Conservation (phyloP, 2,113 vertebrate species). For the Philantomba maxwellii region DNA sequence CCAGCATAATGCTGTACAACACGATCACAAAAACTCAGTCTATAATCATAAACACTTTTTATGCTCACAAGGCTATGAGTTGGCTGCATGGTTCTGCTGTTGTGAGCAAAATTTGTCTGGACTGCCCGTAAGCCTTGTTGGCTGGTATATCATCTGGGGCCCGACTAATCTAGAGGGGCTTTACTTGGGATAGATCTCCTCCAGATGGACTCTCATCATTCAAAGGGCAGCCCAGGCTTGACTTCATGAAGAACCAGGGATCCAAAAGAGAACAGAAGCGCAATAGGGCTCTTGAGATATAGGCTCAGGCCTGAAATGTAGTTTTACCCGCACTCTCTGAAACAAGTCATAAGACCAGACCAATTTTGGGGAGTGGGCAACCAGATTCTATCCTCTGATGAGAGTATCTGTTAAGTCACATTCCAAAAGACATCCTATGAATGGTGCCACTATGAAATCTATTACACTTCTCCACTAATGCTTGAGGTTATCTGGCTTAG, state of each 20-base stretch:
- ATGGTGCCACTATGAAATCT: not conserved
- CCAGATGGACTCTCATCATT: not conserved
- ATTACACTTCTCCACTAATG: not conserved
- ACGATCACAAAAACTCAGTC: not conserved
- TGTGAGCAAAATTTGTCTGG: not conserved
- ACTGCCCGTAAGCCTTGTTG: not conserved
- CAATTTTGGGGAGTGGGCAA: not conserved
- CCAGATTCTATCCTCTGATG: not conserved
- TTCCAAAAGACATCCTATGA: not conserved
- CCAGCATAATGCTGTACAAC: not conserved
- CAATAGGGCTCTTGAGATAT: not conserved
- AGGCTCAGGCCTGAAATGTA: not conserved
- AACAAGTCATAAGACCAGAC: not conserved
- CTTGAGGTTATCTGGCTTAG: not conserved
- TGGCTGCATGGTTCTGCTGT: not conserved
- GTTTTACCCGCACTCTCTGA: not conserved
- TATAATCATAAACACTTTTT: not conserved
- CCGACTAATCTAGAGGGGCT: not conserved
- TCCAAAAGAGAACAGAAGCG: not conserved
- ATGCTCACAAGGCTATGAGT: not conserved
- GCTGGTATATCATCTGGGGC: not conserved
- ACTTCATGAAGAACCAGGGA: not conserved
- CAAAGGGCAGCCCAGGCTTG: not conserved
- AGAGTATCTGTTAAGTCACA: not conserved
- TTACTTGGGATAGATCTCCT: not conserved